Conservation (phyloP, 2,797 vertebrate genomes). For the Serranus cabrilla region DNA sequence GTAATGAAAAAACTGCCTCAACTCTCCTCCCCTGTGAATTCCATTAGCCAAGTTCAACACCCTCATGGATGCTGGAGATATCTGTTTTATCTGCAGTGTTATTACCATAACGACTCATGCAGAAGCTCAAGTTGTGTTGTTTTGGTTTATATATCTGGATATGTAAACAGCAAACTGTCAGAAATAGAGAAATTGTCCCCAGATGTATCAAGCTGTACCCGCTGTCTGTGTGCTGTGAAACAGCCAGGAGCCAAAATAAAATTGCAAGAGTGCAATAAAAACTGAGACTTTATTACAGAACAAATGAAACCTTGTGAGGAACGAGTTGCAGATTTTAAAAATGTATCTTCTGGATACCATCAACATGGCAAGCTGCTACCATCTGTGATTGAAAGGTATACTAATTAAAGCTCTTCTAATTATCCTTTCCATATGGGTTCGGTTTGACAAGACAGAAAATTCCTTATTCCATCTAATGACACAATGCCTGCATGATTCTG, state of each 20-base stretch:
- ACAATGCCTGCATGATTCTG: constrained; percentile 45
- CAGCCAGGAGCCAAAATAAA: constrained; percentile 29
- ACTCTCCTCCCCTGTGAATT: constrained; percentile 57
- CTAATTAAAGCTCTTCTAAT: constrained; percentile 60
- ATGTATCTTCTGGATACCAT: constrained; percentile 20
- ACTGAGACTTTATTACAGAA: constrained; percentile 10
- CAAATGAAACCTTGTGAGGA: constrained; percentile 18
- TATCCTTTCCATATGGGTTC: constrained; percentile 51
- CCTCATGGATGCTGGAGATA: constrained; percentile 37
- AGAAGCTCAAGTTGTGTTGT: neutral
- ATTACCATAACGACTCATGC: constrained; percentile 36
- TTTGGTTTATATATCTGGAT: constrained; percentile 15
- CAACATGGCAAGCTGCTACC: constrained; percentile 25
- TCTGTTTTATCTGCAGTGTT: constrained; percentile 28
- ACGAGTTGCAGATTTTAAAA: constrained; percentile 26
- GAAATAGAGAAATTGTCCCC: constrained; percentile 26
- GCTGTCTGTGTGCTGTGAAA: constrained; percentile 22
- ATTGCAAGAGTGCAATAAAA: constrained; percentile 26
- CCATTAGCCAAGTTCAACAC: constrained; percentile 57
- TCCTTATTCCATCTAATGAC: constrained; percentile 33
- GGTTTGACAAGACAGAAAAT: constrained; percentile 37
- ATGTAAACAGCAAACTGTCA: constrained; percentile 38
- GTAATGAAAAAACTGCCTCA: constrained; percentile 55
- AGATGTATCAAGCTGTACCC: constrained; percentile 1
- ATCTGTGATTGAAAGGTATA: constrained; percentile 48